Evolutionary conservation across 2,113 vertebrate genomes (phyloP).

Genomic region (Dromas ardeola): DNA sequence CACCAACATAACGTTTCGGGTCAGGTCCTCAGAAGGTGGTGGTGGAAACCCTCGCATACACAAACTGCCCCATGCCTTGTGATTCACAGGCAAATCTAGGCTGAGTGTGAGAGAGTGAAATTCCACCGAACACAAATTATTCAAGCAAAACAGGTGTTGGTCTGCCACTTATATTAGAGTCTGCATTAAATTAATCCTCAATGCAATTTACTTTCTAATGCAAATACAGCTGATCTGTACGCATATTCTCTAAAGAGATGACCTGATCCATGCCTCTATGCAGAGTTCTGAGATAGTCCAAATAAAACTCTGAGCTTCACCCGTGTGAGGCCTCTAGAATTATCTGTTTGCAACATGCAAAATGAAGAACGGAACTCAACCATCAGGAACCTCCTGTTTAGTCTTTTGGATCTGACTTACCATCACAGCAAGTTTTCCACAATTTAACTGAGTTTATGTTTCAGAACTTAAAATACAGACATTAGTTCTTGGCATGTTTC

Average conservation of each 20-base stretch:
- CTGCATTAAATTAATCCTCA: not conserved
- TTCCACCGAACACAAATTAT: not conserved
- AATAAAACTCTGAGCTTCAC: not conserved
- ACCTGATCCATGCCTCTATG: not conserved
- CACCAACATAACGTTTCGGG: not conserved
- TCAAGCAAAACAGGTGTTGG: not conserved
- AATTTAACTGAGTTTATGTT: not conserved
- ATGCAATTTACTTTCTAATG: not conserved
- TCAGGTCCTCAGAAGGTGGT: not conserved
- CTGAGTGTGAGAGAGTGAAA: not conserved
- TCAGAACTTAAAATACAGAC: not conserved
- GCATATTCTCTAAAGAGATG: not conserved
- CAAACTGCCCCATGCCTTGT: not conserved
- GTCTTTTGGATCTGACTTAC: not conserved
- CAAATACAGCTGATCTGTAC: not conserved
- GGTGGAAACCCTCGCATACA: not conserved
- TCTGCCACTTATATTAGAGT: not conserved
- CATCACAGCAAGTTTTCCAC: not conserved
- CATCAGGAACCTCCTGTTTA: not conserved
- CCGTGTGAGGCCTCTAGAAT: fast-evolving
- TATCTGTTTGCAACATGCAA: fast-evolving
- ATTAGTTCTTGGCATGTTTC: not conserved
- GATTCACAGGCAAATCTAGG: not conserved
- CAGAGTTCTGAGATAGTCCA: not conserved
- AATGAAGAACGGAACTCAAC: not conserved